A percentile compares a stretch with the other conserved stretches of the same genome.
These are phyloP conservation scores for Ondatra zibethicus DNA, from an alignment of 2,113 vertebrate genomes.

Conservation along the genomic window DNA sequence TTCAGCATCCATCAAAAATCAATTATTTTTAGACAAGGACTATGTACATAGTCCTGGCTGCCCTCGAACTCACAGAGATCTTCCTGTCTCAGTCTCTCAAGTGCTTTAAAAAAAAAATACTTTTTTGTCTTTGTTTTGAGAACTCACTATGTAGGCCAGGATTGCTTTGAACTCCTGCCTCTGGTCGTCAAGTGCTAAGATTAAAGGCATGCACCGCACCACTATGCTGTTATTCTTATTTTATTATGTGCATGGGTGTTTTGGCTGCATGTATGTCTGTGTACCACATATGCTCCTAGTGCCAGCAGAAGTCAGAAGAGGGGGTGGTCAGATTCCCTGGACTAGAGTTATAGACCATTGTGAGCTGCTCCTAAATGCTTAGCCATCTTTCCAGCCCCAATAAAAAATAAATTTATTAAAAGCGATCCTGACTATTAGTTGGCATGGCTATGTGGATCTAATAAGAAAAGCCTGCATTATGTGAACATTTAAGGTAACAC, in stretches of 20 bases:
- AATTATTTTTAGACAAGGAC: not conserved
- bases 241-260: not conserved
- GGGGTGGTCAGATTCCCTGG: not conserved
- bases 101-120: not conserved
- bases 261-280: not conserved
- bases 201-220: not conserved
- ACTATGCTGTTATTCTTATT: not conserved
- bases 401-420: not conserved
- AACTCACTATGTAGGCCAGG: not conserved
- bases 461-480: not conserved
- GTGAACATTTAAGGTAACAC: not conserved
- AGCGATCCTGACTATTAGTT: accelerated
- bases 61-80: not conserved
- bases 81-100: not conserved
- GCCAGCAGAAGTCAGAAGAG: not conserved
- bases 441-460: accelerated
- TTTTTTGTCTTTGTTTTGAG: not conserved
- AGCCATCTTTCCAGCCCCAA: not conserved
- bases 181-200: not conserved
- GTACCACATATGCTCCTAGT: not conserved
- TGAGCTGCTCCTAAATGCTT: not conserved
- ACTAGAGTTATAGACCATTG: not conserved
- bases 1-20: not conserved
- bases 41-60: not conserved
- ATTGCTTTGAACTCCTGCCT: too few species aligned